Evolutionary conservation across 2,888 invertebrate genomes (phyloP).

Genomic region (Eristalinus aeneus): DNA sequence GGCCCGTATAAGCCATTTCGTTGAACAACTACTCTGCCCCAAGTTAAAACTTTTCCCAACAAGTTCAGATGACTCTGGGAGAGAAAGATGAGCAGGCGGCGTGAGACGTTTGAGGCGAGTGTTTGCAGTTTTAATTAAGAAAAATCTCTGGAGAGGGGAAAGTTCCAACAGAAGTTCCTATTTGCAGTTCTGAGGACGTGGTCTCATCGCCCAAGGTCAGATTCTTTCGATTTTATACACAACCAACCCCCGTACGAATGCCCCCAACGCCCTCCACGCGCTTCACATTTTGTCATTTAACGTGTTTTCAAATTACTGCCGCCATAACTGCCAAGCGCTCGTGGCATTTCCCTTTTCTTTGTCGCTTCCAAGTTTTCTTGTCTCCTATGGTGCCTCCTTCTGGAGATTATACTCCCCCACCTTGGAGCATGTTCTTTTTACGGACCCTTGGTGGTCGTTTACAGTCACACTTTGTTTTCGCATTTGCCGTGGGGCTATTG

Average conservation of each 20-base stretch:
- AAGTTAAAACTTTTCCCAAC: constrained; percentile 7
- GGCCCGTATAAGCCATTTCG: not conserved
- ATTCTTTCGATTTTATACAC: not conserved
- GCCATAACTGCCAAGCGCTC: constrained; percentile 28
- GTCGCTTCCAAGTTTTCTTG: constrained; percentile 15
- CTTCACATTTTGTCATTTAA: constrained; percentile 18
- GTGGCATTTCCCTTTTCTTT: constrained; percentile 17
- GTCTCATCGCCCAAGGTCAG: not conserved
- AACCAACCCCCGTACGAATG: not conserved
- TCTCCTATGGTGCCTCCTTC: not conserved
- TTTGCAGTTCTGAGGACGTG: constrained; percentile 7
- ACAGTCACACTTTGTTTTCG: constrained; percentile 26
- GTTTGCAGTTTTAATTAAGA: constrained; percentile 40
- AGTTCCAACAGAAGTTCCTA: not conserved
- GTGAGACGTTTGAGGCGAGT: not conserved
- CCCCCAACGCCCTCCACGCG: not conserved
- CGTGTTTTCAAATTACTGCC: constrained; percentile 39
- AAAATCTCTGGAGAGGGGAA: not conserved
- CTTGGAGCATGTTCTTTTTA: constrained; percentile 48
- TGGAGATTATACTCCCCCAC: constrained; percentile 7
- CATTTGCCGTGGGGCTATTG: not conserved
- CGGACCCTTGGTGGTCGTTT: constrained; percentile 12
- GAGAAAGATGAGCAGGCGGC: not conserved
- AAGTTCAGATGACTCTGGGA: not conserved
- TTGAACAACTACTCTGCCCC: not conserved